Conservation (phyloP, 2,888 invertebrate genomes). For the Pammene aurita region DNA sequence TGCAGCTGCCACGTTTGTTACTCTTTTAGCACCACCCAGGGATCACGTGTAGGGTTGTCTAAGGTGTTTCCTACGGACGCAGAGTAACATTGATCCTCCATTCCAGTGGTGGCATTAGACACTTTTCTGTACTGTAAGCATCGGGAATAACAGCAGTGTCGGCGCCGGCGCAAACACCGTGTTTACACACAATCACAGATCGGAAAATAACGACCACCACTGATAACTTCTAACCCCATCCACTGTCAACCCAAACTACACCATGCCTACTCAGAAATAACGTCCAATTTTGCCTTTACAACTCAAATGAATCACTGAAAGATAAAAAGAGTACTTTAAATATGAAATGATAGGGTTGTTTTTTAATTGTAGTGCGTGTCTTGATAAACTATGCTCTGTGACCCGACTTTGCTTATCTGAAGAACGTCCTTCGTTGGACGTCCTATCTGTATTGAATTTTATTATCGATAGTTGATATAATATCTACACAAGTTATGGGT, state of each 20-base stretch:
- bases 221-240: constrained; percentile 28
- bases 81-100: too few species aligned
- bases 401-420: constrained; percentile 26
- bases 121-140: neutral
- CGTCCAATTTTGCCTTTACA: neutral
- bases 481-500: neutral
- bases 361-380: neutral
- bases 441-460: constrained; percentile 18
- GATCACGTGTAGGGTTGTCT: too few species aligned
- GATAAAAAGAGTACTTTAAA: neutral
- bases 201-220: constrained; percentile 32
- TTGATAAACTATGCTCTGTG: constrained; percentile 35
- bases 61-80: too few species aligned
- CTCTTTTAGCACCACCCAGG: too few species aligned
- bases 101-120: too few species aligned
- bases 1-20: too few species aligned
- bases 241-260: neutral
- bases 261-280: neutral
- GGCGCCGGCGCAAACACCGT: constrained; percentile 26
- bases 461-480: neutral
- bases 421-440: constrained; percentile 34
- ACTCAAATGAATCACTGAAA: neutral
- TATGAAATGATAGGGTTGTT: neutral
- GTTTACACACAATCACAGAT: constrained; percentile 40
- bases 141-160: constrained; percentile 17